Evolutionary conservation across 2,797 vertebrate genomes (phyloP).

Genomic region (Crax fasciolata): DNA sequence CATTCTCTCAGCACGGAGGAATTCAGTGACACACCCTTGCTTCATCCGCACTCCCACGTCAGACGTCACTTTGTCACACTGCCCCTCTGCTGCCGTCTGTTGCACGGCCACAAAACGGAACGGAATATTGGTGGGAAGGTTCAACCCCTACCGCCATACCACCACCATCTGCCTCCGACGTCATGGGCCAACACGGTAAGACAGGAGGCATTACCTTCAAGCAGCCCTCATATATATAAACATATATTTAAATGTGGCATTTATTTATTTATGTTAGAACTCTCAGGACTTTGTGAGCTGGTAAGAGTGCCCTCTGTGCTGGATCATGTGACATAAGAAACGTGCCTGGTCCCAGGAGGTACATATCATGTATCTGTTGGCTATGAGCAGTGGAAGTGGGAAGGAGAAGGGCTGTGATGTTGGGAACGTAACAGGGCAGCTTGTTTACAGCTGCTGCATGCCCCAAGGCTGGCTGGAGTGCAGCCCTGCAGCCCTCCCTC

Average conservation of each 20-base stretch:
- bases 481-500: neutral
- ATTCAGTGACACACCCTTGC: neutral
- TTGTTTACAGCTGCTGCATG: neutral
- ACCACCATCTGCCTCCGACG: too few species aligned
- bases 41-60: too few species aligned
- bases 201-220: too few species aligned
- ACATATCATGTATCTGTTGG: neutral
- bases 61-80: too few species aligned
- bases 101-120: too few species aligned
- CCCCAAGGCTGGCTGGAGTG: neutral
- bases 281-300: neutral
- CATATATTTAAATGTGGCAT: neutral
- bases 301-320: neutral
- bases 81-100: too few species aligned
- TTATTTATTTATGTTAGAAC: neutral
- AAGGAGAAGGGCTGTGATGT: rapidly evolving
- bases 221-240: too few species aligned
- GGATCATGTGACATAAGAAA: rapidly evolving
- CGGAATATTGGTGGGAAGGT: too few species aligned
- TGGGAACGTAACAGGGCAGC: neutral
- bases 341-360: neutral
- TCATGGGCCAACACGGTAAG: too few species aligned
- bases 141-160: too few species aligned
- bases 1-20: too few species aligned
- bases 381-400: neutral